These are phyloP conservation scores for Melanotaenia pygmaea DNA, from an alignment of 2,797 vertebrate species.

Conservation along the genomic window DNA sequence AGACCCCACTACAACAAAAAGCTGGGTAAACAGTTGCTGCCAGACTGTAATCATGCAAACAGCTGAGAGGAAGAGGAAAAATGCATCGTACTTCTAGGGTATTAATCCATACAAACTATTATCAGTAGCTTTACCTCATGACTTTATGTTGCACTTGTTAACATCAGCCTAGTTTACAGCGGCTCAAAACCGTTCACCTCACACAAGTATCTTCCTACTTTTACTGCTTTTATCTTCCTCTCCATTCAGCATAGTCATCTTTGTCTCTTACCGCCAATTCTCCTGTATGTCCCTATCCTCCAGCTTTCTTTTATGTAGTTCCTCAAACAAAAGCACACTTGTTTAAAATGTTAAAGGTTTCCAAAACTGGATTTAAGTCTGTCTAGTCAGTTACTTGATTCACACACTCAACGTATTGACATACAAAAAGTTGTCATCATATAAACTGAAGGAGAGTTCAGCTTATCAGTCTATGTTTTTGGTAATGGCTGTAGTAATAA, in stretches of 20 bases:
- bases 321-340: constrained; percentile 19
- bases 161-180: constrained; percentile 21
- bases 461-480: constrained; percentile 47
- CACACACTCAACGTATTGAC: no score
- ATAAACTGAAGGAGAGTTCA: constrained; percentile 3
- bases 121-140: background rate
- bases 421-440: no score
- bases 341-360: constrained; percentile 48
- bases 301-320: constrained; percentile 13
- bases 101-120: no score
- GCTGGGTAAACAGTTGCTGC: no score
- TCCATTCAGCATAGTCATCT: background rate
- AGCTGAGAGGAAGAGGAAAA: no score
- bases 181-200: constrained; percentile 16
- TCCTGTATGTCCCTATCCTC: constrained; percentile 5
- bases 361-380: constrained; percentile 53
- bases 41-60: no score
- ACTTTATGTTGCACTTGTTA: constrained; percentile 11
- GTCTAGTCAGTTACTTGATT: constrained; percentile 42
- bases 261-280: constrained; percentile 27
- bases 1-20: no score
- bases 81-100: no score
- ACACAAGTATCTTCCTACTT: constrained; percentile 14
- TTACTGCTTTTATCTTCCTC: background rate
- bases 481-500: constrained; percentile 53